These are phyloP conservation scores for Sipha flava DNA, from an alignment of 1,140 invertebrate species.

Conservation along the genomic window DNA sequence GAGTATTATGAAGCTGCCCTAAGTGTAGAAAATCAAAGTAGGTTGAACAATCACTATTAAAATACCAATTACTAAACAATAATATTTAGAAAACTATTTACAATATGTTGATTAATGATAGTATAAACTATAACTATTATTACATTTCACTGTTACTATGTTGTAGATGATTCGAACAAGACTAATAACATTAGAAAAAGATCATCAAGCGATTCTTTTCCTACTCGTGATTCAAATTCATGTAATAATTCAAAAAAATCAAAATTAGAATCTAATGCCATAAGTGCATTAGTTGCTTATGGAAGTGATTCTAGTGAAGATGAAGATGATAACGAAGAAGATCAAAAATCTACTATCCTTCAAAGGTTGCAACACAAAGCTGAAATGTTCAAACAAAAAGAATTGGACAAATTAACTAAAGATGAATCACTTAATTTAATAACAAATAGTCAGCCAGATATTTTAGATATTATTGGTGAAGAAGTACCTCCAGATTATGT, in stretches of 20 bases:
- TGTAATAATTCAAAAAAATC: conserved; percentile 4
- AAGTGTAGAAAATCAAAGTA: background rate
- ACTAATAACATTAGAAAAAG: background rate
- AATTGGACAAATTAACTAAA: background rate
- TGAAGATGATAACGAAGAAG: background rate
- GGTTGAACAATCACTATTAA: too few species aligned
- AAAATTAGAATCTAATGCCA: conserved; percentile 1
- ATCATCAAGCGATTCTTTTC: background rate
- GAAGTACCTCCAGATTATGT: conserved; percentile 21
- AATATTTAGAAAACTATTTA: too few species aligned
- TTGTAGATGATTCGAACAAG: background rate
- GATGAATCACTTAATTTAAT: background rate
- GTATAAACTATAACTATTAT: too few species aligned
- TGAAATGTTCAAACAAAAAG: conserved; percentile 22
- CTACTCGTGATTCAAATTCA: background rate
- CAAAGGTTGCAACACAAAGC: conserved; percentile 17
- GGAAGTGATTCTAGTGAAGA: conserved; percentile 27
- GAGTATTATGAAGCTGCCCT: conserved; percentile 2
- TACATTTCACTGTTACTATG: background rate
- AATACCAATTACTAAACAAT: too few species aligned
- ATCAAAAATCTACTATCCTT: conserved; percentile 14
- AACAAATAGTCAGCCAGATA: background rate
- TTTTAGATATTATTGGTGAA: conserved; percentile 9
- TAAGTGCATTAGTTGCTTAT: conserved; percentile 18
- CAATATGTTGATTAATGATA: too few species aligned